Evolutionary conservation across 2,113 vertebrate species (phyloP).

Genomic region (Nettapus auritus): DNA sequence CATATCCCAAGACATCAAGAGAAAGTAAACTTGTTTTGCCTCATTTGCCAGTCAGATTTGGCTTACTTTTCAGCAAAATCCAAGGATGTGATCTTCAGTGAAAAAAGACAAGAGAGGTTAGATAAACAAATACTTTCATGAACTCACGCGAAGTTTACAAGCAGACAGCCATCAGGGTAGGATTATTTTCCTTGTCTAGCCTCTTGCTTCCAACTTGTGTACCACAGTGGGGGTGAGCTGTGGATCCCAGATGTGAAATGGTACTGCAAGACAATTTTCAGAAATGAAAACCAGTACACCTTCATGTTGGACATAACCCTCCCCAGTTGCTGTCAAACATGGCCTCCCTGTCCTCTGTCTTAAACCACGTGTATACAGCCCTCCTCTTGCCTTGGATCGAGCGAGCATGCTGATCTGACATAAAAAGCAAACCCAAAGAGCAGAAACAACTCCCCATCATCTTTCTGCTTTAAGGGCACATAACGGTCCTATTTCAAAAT

Average conservation of each 20-base stretch:
- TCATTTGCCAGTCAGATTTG: not conserved
- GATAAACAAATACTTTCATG: not conserved
- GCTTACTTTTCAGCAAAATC: not conserved
- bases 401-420: not conserved
- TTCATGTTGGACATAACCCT: not conserved
- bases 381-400: not conserved
- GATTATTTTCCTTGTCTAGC: not conserved
- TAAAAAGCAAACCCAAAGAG: not conserved
- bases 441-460: not conserved
- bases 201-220: not conserved
- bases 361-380: not conserved
- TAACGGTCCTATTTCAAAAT: not conserved
- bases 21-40: not conserved
- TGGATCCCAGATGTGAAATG: not conserved
- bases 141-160: not conserved
- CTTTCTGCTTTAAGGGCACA: not conserved
- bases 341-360: not conserved
- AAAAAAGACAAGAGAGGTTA: not conserved
- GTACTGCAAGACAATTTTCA: not conserved
- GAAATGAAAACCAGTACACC: not conserved
- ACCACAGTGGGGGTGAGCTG: accelerated
- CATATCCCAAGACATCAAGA: not conserved
- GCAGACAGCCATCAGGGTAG: not conserved
- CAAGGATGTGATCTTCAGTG: not conserved
- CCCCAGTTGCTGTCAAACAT: not conserved